Evolutionary conservation across 1,140 invertebrate species (phyloP).

Genomic region (Frieseomelitta varia): DNA sequence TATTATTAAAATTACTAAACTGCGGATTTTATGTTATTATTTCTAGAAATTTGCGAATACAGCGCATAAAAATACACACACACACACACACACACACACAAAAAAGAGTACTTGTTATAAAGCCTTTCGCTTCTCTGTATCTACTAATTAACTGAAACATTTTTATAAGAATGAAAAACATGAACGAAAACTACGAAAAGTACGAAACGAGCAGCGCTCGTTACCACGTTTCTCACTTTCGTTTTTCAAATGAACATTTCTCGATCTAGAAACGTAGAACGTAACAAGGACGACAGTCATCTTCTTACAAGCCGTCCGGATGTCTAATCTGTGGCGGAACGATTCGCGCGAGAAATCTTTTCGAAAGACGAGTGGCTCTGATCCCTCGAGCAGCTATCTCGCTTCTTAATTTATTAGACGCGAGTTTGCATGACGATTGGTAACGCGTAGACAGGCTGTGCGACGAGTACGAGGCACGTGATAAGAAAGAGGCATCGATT

Average conservation of each 20-base stretch:
- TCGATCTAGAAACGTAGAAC: neutral
- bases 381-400: neutral
- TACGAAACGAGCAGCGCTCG: too few species aligned
- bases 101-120: too few species aligned
- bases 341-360: neutral
- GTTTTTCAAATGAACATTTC: too few species aligned
- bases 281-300: neutral
- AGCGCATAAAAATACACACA: too few species aligned
- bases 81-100: too few species aligned
- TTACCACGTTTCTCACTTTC: neutral
- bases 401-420: constrained; percentile 22
- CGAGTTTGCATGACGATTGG: constrained; percentile 11
- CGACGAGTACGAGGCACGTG: neutral
- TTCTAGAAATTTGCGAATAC: too few species aligned
- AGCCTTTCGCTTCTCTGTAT: too few species aligned
- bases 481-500: neutral
- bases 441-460: neutral
- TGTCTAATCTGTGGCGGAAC: neutral
- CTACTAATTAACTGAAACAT: too few species aligned
- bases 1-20: too few species aligned
- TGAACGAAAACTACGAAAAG: too few species aligned
- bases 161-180: too few species aligned
- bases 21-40: too few species aligned
- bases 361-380: neutral
- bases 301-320: neutral